phyloP scores from a whole-genome alignment of 2,888 invertebrate genomes.

The Rhingia rostrata region DNA sequence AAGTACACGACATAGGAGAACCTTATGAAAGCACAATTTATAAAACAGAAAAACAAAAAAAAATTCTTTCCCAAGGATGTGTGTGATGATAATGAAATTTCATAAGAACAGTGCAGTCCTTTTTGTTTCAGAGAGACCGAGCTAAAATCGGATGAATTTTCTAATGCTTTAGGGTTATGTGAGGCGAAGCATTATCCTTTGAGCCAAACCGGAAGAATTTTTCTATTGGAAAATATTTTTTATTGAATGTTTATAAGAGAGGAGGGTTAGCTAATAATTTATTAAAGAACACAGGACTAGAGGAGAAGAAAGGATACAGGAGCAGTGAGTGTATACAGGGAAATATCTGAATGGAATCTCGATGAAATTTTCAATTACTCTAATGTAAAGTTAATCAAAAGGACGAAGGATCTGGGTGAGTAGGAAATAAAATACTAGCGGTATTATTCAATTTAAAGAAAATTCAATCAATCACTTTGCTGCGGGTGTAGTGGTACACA shows the following conservation, averaged over 20 bases:
- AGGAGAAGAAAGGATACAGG: neutral
- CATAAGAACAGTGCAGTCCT: slow-evolving; percentile 44
- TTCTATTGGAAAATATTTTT: slow-evolving; percentile 70
- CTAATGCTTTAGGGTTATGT: slow-evolving; percentile 41
- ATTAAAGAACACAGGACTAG: slow-evolving; percentile 32
- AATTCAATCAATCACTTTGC: slow-evolving; percentile 60
- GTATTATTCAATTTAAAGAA: slow-evolving; percentile 54
- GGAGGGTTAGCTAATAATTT: slow-evolving; percentile 58
- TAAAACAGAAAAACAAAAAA: slow-evolving; percentile 51
- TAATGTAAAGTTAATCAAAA: slow-evolving; percentile 73
- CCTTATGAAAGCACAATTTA: slow-evolving; percentile 7
- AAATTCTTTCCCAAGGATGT: slow-evolving; percentile 52
- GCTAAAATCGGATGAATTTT: slow-evolving; percentile 30
- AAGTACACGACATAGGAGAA: neutral
- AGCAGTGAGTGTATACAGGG: slow-evolving; percentile 15
- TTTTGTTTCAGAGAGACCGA: slow-evolving; percentile 44
- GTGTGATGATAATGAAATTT: slow-evolving; percentile 67
- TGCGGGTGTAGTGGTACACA: neutral
- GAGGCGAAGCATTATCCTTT: slow-evolving; percentile 54
- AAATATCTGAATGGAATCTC: slow-evolving; percentile 60
- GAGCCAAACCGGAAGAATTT: slow-evolving; percentile 66
- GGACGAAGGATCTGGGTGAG: slow-evolving; percentile 52
- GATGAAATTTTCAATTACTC: slow-evolving; percentile 67
- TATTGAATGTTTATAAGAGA: slow-evolving; percentile 60
- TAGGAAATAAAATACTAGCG: slow-evolving; percentile 30